Evolutionary conservation across 1,140 invertebrate genomes (phyloP).

Genomic region (Drosophila lacertosa): DNA sequence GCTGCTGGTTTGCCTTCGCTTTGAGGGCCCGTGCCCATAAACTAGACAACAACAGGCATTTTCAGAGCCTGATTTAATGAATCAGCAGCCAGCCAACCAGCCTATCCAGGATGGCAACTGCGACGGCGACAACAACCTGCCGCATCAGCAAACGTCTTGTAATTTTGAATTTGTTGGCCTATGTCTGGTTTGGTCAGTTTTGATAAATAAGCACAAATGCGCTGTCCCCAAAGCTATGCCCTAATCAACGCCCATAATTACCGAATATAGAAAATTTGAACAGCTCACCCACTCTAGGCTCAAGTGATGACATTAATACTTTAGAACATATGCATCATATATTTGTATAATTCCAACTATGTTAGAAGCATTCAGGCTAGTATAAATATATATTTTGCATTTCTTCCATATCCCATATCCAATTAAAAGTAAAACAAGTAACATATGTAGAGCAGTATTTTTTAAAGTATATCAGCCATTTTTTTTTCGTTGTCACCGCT

Average conservation of each 20-base stretch:
- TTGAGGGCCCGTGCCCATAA: slow-evolving; percentile 74
- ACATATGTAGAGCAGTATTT: too few relatives aligned
- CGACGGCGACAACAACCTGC: slow-evolving; percentile 56
- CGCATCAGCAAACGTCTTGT: slow-evolving; percentile 77
- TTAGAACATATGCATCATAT: neutral
- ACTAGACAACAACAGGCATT: slow-evolving; percentile 76
- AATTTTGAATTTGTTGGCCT: slow-evolving; percentile 53
- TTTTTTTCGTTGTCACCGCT: too few relatives aligned
- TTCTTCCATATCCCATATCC: too few relatives aligned
- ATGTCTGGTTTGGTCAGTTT: slow-evolving; percentile 62
- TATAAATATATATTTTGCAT: too few relatives aligned
- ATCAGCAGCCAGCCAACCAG: slow-evolving; percentile 51
- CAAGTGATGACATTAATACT: neutral
- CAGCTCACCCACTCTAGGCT: neutral
- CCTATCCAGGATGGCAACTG: neutral
- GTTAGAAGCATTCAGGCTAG: too few relatives aligned
- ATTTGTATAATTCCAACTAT: too few relatives aligned
- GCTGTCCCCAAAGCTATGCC: neutral
- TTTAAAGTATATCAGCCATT: too few relatives aligned
- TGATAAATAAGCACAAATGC: slow-evolving; percentile 73
- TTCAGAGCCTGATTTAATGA: slow-evolving; percentile 71
- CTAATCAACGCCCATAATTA: neutral
- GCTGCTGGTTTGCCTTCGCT: slow-evolving; percentile 50
- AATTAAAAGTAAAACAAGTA: too few relatives aligned
- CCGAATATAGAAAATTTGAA: neutral